Evolutionary conservation across 2,797 vertebrate genomes (phyloP).

Genomic region (Anguilla pacifica): DNA sequence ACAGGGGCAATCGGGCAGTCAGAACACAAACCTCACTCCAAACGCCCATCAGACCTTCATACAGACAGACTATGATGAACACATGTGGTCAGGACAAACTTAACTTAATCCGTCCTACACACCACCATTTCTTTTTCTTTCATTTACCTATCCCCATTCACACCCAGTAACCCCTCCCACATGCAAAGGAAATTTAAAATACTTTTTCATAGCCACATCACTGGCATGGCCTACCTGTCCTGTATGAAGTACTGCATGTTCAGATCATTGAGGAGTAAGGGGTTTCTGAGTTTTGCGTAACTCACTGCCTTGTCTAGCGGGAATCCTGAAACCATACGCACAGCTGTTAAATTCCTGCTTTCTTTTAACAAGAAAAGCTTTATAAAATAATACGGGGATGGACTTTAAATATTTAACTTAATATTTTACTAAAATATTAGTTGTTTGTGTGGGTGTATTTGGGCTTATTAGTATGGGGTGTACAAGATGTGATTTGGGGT

Average conservation of each 20-base stretch:
- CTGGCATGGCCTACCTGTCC: slow-evolving; percentile 82
- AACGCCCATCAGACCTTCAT: slow-evolving; percentile 14
- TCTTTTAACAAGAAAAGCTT: neutral
- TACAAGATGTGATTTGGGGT: neutral
- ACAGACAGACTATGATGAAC: neutral
- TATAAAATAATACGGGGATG: neutral
- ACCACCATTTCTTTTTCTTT: neutral
- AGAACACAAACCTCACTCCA: neutral
- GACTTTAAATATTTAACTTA: neutral
- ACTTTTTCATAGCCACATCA: neutral
- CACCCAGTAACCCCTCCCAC: neutral
- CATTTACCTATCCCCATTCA: neutral
- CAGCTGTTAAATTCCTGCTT: neutral
- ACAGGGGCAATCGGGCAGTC: neutral
- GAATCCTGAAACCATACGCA: slow-evolving; percentile 76
- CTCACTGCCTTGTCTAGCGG: slow-evolving; percentile 96
- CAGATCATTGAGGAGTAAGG: slow-evolving; percentile 94
- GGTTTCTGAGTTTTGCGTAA: slow-evolving; percentile 92
- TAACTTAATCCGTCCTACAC: neutral
- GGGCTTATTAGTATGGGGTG: neutral
- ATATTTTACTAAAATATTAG: neutral
- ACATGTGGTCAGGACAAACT: neutral
- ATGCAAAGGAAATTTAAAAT: neutral
- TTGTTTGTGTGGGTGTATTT: neutral
- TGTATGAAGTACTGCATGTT: slow-evolving; percentile 99